Conservation (phyloP, 2,113 vertebrate genomes). For the Hemiprocne comata region DNA sequence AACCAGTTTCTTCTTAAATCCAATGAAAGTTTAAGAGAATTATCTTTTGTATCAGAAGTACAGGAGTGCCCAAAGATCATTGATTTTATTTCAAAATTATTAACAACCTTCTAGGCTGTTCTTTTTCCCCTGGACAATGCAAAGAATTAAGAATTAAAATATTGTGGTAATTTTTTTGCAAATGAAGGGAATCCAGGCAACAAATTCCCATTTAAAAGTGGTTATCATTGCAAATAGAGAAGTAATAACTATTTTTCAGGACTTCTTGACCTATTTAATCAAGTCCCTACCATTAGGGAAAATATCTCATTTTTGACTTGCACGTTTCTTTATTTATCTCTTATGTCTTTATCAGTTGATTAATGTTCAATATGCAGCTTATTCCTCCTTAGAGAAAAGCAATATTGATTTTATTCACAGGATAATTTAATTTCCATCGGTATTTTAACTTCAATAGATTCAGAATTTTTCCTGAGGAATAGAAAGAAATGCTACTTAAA, state of each 20-base stretch:
- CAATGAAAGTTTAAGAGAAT: conserved; percentile 14
- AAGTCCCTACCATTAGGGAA: background rate
- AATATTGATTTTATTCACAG: conserved; percentile 15
- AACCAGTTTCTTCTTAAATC: conserved; percentile 36
- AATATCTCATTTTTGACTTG: background rate
- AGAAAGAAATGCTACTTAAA: background rate
- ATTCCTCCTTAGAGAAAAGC: background rate
- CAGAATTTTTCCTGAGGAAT: background rate
- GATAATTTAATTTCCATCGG: conserved; percentile 27
- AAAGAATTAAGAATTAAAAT: background rate
- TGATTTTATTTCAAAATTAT: background rate
- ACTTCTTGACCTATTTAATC: background rate
- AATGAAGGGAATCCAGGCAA: conserved; percentile 33
- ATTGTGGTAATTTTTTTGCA: background rate
- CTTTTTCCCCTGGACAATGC: background rate
- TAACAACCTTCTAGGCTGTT: background rate
- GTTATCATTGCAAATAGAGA: background rate
- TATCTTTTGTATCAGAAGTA: background rate
- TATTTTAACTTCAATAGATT: background rate
- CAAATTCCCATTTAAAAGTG: conserved; percentile 41
- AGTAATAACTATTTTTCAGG: background rate
- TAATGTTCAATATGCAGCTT: conserved; percentile 9
- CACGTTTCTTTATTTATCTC: background rate
- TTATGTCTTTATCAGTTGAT: conserved; percentile 1
- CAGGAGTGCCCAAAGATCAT: background rate